These are phyloP conservation scores for Dicyrtomina minuta DNA, from an alignment of 2,888 invertebrate genomes.

Conservation along the genomic window DNA sequence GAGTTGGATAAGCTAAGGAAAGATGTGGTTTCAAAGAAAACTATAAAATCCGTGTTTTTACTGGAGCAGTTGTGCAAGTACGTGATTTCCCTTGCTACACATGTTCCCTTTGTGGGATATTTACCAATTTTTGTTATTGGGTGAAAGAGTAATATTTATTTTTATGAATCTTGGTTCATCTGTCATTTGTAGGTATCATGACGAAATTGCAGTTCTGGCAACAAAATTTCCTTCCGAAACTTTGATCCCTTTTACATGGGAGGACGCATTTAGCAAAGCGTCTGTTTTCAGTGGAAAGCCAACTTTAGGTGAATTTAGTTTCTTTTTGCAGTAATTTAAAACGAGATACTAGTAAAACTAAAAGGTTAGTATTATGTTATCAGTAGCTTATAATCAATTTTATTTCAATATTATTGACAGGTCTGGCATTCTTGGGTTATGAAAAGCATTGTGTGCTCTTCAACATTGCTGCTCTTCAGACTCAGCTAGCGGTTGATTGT, in stretches of 20 bases:
- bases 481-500: conserved; percentile 74
- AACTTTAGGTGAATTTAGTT: conserved; percentile 75
- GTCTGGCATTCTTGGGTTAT: conserved; percentile 81
- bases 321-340: not conserved
- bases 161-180: too few relatives aligned
- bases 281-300: conserved; percentile 88
- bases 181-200: conserved; percentile 77
- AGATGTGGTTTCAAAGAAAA: conserved; percentile 37
- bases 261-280: conserved; percentile 90
- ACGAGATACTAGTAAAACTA: too few relatives aligned
- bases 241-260: conserved; percentile 97
- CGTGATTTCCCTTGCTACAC: not conserved
- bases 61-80: conserved; percentile 44
- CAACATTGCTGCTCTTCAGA: conserved; percentile 92
- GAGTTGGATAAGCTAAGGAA: conserved; percentile 45
- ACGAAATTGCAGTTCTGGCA: conserved; percentile 89
- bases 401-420: conserved; percentile 62
- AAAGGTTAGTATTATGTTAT: too few relatives aligned
- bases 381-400: too few relatives aligned
- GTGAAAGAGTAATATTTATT: too few relatives aligned
- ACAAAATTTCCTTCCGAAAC: conserved; percentile 85
- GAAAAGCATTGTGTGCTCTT: conserved; percentile 94
- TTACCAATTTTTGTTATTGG: too few relatives aligned
- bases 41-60: conserved; percentile 38
- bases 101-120: too few relatives aligned